Conservation (phyloP, 1,140 invertebrate genomes). For the Micrasema longulum region DNA sequence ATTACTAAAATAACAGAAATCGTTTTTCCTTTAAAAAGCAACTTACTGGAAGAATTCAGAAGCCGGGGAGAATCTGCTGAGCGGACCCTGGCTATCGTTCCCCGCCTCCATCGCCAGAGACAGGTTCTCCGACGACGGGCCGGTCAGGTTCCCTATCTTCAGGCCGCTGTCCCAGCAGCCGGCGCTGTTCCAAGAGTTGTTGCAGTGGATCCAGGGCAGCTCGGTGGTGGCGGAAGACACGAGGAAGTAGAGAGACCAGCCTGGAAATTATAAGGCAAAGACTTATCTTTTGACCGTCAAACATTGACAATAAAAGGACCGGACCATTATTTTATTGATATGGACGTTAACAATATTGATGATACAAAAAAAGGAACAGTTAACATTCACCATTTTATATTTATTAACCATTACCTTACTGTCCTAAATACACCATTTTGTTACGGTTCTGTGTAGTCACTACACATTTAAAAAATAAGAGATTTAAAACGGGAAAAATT, state of each 20-base stretch:
- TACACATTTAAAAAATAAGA: too few species aligned
- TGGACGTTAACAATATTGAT: too few species aligned
- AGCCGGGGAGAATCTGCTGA: conserved; percentile 72
- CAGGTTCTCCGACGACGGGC: conserved; percentile 7
- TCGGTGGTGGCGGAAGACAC: conserved; percentile 75
- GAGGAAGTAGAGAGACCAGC: conserved; percentile 89
- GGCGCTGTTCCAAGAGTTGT: conserved; percentile 86
- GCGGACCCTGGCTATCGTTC: conserved; percentile 61
- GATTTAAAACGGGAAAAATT: too few species aligned
- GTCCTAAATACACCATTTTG: too few species aligned
- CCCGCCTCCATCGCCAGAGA: conserved; percentile 36
- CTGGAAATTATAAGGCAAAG: conserved; percentile 56
- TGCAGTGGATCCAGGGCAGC: conserved; percentile 87
- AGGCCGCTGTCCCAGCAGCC: conserved; percentile 72
- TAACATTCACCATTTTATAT: too few species aligned
- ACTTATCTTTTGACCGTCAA: too few species aligned
- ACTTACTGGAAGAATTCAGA: conserved; percentile 75
- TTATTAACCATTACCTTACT: too few species aligned
- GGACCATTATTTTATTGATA: too few species aligned
- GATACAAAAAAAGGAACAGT: too few species aligned
- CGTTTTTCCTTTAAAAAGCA: conserved; percentile 17
- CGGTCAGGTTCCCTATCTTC: neutral
- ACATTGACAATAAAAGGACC: too few species aligned
- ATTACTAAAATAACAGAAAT: neutral
- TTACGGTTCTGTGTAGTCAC: too few species aligned